These are phyloP conservation scores for Camelus bactrianus DNA, from an alignment of 2,113 vertebrate genomes.

Conservation along the genomic window DNA sequence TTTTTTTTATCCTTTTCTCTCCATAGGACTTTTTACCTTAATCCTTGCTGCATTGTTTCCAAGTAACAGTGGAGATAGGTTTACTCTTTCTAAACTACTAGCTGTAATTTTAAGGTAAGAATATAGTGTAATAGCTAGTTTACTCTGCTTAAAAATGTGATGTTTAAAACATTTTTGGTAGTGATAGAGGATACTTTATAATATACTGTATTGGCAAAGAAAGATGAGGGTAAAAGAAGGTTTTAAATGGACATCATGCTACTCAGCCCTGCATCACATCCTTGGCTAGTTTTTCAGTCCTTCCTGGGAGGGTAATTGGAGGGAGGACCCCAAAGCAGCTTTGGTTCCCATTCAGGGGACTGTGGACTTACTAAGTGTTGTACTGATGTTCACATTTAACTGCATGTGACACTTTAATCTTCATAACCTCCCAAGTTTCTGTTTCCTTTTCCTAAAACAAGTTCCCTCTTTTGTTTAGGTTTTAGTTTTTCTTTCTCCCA, in stretches of 20 bases:
- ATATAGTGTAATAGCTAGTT: background rate
- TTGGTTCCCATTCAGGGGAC: background rate
- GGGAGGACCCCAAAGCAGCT: background rate
- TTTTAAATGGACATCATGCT: background rate
- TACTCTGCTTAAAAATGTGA: constrained; percentile 3
- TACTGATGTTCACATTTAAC: background rate
- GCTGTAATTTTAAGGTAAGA: constrained; percentile 96
- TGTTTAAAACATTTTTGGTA: constrained; percentile 24
- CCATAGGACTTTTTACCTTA: constrained; percentile 95
- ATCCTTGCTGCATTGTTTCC: constrained; percentile 97
- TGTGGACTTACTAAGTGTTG: background rate
- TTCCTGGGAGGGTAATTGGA: background rate
- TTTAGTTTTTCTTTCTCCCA: constrained; percentile 30
- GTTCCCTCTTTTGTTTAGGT: constrained; percentile 8
- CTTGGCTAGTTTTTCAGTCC: background rate
- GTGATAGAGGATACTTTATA: background rate
- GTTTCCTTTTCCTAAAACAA: constrained; percentile 44
- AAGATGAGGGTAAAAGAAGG: background rate
- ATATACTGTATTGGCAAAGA: background rate
- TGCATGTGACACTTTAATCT: background rate
- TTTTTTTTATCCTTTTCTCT: constrained; percentile 47
- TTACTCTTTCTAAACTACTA: constrained; percentile 96
- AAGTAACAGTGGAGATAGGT: constrained; percentile 97
- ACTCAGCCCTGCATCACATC: background rate
- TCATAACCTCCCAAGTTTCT: background rate